Base-by-base conservation (phyloP, 1,140 invertebrate genomes). In the Halotydeus destructor region DNA sequence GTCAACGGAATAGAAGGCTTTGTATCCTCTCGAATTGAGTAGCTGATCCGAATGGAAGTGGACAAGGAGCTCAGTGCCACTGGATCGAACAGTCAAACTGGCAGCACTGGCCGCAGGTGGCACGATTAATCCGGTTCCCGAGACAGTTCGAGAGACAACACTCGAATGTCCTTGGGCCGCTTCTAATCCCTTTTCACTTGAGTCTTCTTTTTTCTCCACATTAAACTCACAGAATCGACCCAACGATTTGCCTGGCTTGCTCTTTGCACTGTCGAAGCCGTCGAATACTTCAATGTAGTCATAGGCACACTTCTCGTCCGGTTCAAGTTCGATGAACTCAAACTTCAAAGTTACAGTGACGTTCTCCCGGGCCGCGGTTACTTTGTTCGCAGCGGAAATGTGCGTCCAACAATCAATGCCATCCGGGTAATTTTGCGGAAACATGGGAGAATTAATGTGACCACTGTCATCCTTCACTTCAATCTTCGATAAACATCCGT, bases 361-460 rank as follows among this genome's bases (percentile, higher is more conserved):
- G 2, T 68, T 69, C 3, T 19, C n/a, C 9, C 36, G n/a, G 5
- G 25, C 24, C 18, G 14, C 28, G 9, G 23, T 27, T 14, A 19
- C 9, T 39, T 27, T 16, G 1, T 63, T 59, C 2, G 71, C 67
- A 5, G 69, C 69, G 5, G 59, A 60, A 9, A 78, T 60, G 31
- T 65, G 60, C 0, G 64, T 72, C 47, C 69, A 60, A 54, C 75
- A 77, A 40, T 69, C 64, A 2, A 66, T 66, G 52, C 74, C 73
- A 49, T 77, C 72, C 0, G 75, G 72, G 59, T 79, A 78, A 2
- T 66, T 63, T 1, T 67, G 61, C 1, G 75, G 75, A 57, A 74
- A 77, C 16, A 67, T 67, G 1, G 75, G 75, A 57, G 71, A 75
- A 3, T 69, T 67, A 1, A 76, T 58, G 0, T 61, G 57, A 1